Evolutionary conservation across 1,140 invertebrate genomes (phyloP).

Genomic region (Ladona fulva): DNA sequence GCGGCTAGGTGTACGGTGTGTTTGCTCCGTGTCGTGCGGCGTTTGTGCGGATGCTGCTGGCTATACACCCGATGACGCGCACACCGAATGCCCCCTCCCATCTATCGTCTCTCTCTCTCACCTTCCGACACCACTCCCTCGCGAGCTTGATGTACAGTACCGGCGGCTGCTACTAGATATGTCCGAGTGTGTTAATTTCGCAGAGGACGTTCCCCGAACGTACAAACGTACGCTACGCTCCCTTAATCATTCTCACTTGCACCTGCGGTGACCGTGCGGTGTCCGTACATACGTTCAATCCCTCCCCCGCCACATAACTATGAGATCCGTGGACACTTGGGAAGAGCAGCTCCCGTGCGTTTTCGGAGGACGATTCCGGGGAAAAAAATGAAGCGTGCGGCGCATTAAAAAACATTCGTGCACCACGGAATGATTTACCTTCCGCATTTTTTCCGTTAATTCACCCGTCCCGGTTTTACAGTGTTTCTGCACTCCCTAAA

Average conservation of each 20-base stretch:
- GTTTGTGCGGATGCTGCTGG: neutral
- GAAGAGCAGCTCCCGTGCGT: neutral
- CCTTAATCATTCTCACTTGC: neutral
- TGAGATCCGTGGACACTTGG: too few species aligned
- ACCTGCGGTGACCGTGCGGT: neutral
- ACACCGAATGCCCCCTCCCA: neutral
- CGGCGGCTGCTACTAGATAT: neutral
- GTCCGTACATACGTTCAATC: neutral
- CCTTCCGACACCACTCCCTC: neutral
- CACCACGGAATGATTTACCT: neutral
- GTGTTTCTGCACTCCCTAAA: too few species aligned
- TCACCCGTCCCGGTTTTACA: too few species aligned
- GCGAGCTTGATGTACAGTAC: too few species aligned
- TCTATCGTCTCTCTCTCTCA: neutral
- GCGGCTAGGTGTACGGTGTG: neutral
- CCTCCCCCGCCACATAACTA: neutral
- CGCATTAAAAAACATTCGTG: neutral
- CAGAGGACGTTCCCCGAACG: neutral
- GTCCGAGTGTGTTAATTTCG: neutral
- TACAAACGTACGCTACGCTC: neutral
- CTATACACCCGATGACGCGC: slow-evolving; percentile 6
- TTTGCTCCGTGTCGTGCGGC: neutral
- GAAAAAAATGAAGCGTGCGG: neutral
- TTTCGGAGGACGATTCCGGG: neutral
- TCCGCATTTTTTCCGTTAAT: neutral